phyloP scores from a whole-genome alignment of 2,113 vertebrate species.

The Nothocercus julius region DNA sequence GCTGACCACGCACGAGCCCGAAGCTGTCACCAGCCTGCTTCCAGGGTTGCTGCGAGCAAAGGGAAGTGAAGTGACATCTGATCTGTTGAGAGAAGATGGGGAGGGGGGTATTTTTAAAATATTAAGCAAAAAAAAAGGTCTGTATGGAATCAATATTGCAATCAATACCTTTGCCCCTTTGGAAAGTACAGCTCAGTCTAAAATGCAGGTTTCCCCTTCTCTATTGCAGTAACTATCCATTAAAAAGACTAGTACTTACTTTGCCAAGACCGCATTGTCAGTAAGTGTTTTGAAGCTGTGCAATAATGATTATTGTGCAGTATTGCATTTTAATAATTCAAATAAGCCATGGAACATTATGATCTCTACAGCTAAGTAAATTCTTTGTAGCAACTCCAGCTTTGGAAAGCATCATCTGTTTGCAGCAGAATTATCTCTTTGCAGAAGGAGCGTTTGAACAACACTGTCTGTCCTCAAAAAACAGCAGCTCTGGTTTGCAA shows the following conservation, averaged over 20 bases:
- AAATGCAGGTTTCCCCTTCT: not conserved
- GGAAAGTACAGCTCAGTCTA: constrained; percentile 10
- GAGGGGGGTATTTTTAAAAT: constrained; percentile 18
- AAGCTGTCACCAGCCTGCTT: constrained; percentile 63
- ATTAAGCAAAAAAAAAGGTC: constrained; percentile 47
- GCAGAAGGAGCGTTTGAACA: not conserved
- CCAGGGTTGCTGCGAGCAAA: constrained; percentile 54
- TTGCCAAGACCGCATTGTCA: constrained; percentile 60
- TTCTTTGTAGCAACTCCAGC: constrained; percentile 8
- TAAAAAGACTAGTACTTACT: constrained; percentile 42
- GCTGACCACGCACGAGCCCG: constrained; percentile 67
- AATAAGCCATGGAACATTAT: constrained; percentile 51
- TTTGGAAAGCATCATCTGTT: constrained; percentile 19
- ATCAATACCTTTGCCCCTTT: constrained; percentile 6
- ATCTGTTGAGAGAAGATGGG: constrained; percentile 26
- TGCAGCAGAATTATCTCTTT: not conserved
- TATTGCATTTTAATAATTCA: constrained; percentile 75
- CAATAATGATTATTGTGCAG: constrained; percentile 61
- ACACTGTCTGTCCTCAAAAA: not conserved
- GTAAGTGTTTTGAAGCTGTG: constrained; percentile 65
- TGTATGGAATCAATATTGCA: constrained; percentile 38
- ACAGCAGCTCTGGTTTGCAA: not conserved
- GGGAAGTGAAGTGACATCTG: constrained; percentile 52
- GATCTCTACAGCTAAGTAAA: constrained; percentile 30
- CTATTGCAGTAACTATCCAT: constrained; percentile 41